These are phyloP conservation scores for Pogonognathellus flavescens DNA, from an alignment of 1,140 invertebrate genomes.

Conservation along the genomic window DNA sequence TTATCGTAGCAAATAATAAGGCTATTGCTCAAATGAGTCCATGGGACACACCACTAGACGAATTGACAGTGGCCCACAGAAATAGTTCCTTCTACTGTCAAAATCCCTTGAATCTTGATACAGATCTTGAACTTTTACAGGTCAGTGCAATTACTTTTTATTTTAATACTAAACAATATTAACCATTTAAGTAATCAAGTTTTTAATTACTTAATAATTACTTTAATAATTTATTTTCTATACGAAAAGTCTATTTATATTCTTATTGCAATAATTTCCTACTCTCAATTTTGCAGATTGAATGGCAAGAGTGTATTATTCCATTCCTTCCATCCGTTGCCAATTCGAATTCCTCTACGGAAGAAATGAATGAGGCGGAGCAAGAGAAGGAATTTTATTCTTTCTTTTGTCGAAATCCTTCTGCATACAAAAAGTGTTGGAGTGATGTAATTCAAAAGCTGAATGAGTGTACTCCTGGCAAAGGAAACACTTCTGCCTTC, in stretches of 20 bases:
- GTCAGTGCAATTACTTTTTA: background rate
- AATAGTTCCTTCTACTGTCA: background rate
- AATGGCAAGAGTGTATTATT: background rate
- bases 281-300: background rate
- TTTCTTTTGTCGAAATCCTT: constrained; percentile 27
- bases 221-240: background rate
- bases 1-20: too few relatives aligned
- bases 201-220: too few relatives aligned
- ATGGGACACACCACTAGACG: constrained; percentile 32
- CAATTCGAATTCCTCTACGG: background rate
- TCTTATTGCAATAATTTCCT: background rate
- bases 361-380: background rate
- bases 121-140: background rate
- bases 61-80: background rate
- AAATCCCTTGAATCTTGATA: background rate
- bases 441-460: background rate
- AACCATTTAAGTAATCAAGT: too few relatives aligned
- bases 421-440: constrained; percentile 52
- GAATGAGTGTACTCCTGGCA: constrained; percentile 42
- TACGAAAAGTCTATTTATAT: background rate
- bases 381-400: constrained; percentile 23
- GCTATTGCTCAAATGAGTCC: background rate
- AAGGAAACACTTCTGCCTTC: constrained; percentile 12
- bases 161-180: background rate
- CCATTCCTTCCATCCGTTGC: background rate